Evolutionary conservation across 2,888 invertebrate genomes (phyloP), one percentile per base, ranked within the genome.

Genomic region (Stenchaetothrips biformis): DNA sequence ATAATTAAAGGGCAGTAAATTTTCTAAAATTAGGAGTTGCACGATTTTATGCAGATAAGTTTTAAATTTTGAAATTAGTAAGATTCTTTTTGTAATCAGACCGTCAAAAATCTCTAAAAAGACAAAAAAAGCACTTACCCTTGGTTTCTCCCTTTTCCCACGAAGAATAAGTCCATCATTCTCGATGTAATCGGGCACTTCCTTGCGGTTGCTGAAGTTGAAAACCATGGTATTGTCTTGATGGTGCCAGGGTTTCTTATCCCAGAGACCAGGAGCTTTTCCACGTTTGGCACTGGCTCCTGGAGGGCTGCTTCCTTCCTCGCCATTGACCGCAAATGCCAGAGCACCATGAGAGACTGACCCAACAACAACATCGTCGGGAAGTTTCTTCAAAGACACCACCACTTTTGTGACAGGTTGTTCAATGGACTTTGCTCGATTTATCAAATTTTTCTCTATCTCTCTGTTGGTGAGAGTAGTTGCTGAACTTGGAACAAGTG

Each of bases 151-250:
- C 82, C 92, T 89, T 84, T 91, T 91, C 85, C 89, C 89, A 84
- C 91, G 90, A 84, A 92, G 90, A 84, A 93, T 90, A 86, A 93
- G 90, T 84, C 94, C 95, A 89, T 96, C 95, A 88, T 95, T 95
- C 87, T 95, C 95, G 85, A 96, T 94, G 88, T 96, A 95, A 89
- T 96, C 95, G 79, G 96, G 96, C 85, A 95, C 94, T 85, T 94
- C 94, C 87, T 93, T 94, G 85, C 93, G 91, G 87, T 91, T 90
- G 83, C 93, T 93, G 88, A 96, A 96, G 89, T 96, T 95, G 89
- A 96, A 96, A 83, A 95, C 94, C 88, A 95, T 92, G 49, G 92
- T 90, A 83, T 93, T 92, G 84, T 91, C 92, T 85, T 90, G 88
- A 83, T 90, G 88, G 82, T 87, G 87, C 88, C 88, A 88, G 37